Conservation (phyloP, 2,888 invertebrate genomes). For the Cephus rjabovi region DNA sequence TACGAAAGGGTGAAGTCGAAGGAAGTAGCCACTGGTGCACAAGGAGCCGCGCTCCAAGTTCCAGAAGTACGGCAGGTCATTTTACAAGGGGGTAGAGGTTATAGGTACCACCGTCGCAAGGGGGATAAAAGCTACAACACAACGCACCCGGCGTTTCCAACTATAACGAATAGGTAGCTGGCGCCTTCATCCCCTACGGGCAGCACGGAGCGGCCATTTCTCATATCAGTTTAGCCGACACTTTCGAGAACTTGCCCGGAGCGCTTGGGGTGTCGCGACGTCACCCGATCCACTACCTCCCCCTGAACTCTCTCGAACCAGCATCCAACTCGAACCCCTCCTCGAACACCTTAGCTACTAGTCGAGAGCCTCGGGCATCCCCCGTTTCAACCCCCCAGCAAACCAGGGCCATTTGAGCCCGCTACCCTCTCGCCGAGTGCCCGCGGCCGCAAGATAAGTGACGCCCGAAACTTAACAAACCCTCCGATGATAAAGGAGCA, state of each 20-base stretch:
- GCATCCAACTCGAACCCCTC: background rate
- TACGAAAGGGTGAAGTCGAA: background rate
- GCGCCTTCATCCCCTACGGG: constrained; percentile 58
- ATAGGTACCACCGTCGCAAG: background rate
- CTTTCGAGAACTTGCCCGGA: constrained; percentile 62
- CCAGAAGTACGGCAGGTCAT: background rate
- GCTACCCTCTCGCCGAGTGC: constrained; percentile 26
- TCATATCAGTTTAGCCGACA: constrained; percentile 66
- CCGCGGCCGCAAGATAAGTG: constrained; percentile 58
- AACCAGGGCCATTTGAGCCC: background rate
- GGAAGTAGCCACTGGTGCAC: background rate
- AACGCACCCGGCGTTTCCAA: constrained; percentile 43
- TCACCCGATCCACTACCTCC: constrained; percentile 56
- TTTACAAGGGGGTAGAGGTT: background rate
- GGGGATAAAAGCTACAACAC: constrained; percentile 10
- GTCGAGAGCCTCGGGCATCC: constrained; percentile 5
- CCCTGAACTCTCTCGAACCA: constrained; percentile 15
- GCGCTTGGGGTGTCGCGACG: constrained; percentile 57
- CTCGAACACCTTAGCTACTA: constrained; percentile 6
- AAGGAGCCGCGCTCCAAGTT: background rate
- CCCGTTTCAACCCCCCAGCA: constrained; percentile 2
- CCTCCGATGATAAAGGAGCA: constrained; percentile 12
- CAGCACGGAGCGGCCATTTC: constrained; percentile 64
- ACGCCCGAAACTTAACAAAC: constrained; percentile 60
- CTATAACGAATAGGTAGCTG: constrained; percentile 58